Evolutionary conservation across 2,888 invertebrate species (phyloP), one percentile per base, ranked within the genome.

Genomic region (Nemotelus nigrinus): DNA sequence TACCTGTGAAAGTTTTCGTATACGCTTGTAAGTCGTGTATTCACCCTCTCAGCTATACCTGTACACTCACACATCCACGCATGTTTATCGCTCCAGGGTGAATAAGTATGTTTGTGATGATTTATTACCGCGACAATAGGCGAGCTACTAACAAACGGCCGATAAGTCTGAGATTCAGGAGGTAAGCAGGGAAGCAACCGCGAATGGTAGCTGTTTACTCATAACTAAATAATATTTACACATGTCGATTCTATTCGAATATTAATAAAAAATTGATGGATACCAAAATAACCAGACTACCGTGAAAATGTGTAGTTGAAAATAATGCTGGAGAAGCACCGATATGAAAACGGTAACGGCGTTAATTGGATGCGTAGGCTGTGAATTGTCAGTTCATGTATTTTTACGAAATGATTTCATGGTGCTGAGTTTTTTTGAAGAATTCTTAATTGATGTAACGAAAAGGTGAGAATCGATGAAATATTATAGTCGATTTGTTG

Each of bases 111-210:
- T 70, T 2, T 74, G 74, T 10, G 44, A 60, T 74, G 74, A 74
- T 74, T 74, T 74, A 74, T 74, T 47, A n/a, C 48, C 74, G 74
- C 63, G 74, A 74, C 74, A 60, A 63, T 48, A 45, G 74, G 60
- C 63, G 63, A 58, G 48, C 41, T 55, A 74, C 4, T 1, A 39
- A 63, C 41, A 74, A 10, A 57, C 55, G 43, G 47, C 47, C 55
- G 43, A 72, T 74, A 48, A 10, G 43, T 65, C 45, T 68, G 68
- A 50, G 50, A 45, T 50, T 25, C 25, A 25, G 25, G 39, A 48
- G 25, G 68, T 10, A n/a, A 43, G 43, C 63, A 10, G 41, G 10
- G 3, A 41, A 41, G 5, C 57, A 25, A 7, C 57, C 41, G 39
- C 41, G 58, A 25, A 25, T 8, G 58, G 8, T 57, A 57, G 25